Evolutionary conservation across 2,888 invertebrate genomes (phyloP).

Genomic region (Coleophora deauratella): DNA sequence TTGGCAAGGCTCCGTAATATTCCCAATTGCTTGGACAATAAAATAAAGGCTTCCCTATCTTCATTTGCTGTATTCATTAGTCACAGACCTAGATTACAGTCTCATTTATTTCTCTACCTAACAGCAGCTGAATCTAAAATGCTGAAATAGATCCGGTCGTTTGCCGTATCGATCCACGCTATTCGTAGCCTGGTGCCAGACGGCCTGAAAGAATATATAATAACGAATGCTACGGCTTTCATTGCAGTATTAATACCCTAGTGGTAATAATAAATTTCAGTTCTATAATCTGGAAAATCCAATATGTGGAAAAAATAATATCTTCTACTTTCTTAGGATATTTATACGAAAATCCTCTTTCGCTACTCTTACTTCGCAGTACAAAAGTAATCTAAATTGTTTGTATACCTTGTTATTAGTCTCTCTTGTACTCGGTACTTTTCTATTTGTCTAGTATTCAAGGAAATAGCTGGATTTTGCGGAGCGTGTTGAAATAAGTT

Average conservation of each 20-base stretch:
- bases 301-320: too few relatives aligned
- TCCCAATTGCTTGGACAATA: background rate
- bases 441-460: too few relatives aligned
- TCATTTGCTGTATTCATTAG: too few relatives aligned
- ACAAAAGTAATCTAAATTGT: too few relatives aligned
- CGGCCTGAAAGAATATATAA: conserved; percentile 8
- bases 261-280: background rate
- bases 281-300: too few relatives aligned
- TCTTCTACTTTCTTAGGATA: too few relatives aligned
- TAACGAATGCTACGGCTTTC: background rate
- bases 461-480: too few relatives aligned
- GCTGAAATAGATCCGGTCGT: conserved; percentile 15
- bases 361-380: too few relatives aligned
- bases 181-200: conserved; percentile 22
- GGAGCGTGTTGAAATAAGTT: too few relatives aligned
- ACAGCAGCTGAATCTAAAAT: conserved; percentile 3
- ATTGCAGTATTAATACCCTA: background rate
- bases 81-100: conserved; percentile 17
- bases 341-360: too few relatives aligned
- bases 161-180: conserved; percentile 27
- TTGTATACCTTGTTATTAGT: background rate
- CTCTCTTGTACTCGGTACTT: too few relatives aligned
- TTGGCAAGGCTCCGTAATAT: background rate
- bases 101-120: conserved; percentile 16
- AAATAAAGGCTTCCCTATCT: background rate